phyloP scores from a whole-genome alignment of 2,113 vertebrate genomes.

The Nothocercus julius region DNA sequence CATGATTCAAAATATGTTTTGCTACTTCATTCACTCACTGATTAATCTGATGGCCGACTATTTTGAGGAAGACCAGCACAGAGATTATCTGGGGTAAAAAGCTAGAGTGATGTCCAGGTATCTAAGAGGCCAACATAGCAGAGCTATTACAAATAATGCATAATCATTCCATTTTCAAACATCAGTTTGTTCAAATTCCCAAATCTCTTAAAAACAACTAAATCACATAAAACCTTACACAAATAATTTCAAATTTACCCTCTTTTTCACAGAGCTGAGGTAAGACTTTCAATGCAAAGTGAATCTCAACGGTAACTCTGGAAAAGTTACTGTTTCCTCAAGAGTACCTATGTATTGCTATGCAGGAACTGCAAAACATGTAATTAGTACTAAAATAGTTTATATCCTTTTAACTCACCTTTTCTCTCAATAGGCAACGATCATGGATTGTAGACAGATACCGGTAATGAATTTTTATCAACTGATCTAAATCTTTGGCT shows the following conservation, averaged over 20 bases:
- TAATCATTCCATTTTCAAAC: neutral
- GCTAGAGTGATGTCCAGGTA: neutral
- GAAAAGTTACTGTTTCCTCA: neutral
- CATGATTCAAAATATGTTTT: neutral
- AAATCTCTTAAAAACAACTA: neutral
- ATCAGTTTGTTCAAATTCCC: neutral
- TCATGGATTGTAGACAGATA: conserved; percentile 97
- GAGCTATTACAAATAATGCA: neutral
- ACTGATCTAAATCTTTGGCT: conserved; percentile 96
- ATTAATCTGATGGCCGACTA: neutral
- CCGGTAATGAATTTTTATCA: conserved; percentile 98
- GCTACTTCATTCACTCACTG: neutral
- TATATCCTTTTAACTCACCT: conserved; percentile 76
- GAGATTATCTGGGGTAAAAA: neutral
- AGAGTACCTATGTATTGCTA: neutral
- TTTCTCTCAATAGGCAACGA: conserved; percentile 94
- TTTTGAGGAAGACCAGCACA: neutral
- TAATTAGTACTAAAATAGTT: neutral
- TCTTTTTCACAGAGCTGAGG: neutral
- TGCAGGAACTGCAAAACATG: neutral
- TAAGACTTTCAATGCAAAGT: neutral
- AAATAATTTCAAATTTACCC: neutral
- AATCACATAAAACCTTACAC: neutral
- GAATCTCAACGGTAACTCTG: neutral
- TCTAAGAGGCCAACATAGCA: neutral